A percentile compares a stretch with the other conserved stretches of the same genome.
phyloP scores from a whole-genome alignment of 2,113 vertebrate genomes.

The Candoia aspera region DNA sequence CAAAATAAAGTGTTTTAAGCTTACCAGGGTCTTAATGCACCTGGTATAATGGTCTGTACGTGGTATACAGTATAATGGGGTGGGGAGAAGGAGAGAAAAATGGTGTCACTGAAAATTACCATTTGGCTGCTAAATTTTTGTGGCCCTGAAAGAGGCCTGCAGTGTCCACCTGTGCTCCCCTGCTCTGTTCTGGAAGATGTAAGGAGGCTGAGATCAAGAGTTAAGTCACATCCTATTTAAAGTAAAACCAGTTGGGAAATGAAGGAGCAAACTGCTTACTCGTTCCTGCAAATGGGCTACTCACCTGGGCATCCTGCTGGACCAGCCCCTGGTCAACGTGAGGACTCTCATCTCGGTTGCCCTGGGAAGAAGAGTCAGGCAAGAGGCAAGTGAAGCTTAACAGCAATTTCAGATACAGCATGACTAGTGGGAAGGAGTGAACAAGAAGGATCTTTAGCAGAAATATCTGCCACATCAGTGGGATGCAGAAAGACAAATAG shows the following conservation, averaged over 20 bases:
- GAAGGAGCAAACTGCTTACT: neutral
- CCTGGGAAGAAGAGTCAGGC: slow-evolving; percentile 69
- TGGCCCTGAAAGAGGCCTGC: neutral
- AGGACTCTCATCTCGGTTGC: slow-evolving; percentile 83
- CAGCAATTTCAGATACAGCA: neutral
- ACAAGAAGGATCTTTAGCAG: neutral
- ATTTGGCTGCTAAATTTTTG: neutral
- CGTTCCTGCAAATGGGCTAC: slow-evolving; percentile 23
- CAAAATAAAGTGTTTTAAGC: neutral
- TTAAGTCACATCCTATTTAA: neutral
- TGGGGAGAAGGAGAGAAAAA: neutral
- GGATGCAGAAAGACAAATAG: neutral
- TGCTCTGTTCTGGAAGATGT: neutral
- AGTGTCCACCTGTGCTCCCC: neutral
- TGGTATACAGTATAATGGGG: neutral
- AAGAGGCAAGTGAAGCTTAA: neutral
- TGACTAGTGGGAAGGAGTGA: neutral
- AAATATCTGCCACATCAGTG: neutral
- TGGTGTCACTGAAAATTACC: neutral
- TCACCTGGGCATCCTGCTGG: slow-evolving; percentile 87
- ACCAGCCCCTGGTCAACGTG: slow-evolving; percentile 78
- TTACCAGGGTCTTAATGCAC: neutral
- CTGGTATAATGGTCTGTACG: neutral
- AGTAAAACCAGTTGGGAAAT: neutral
- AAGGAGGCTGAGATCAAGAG: neutral